phyloP scores from a whole-genome alignment of 2,113 vertebrate species.

The Halcyon senegalensis region DNA sequence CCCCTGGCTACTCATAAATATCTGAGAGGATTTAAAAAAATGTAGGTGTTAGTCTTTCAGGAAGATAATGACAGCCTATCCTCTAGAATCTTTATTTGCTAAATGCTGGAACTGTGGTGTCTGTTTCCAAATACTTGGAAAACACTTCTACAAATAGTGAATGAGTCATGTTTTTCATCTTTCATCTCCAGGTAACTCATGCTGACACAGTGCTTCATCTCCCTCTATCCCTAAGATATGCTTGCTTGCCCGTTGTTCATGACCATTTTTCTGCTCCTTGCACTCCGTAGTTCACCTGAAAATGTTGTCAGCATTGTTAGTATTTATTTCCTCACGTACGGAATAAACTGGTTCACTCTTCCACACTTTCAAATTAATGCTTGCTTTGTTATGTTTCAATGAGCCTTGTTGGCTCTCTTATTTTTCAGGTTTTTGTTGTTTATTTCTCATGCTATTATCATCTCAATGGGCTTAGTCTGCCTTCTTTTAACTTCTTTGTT shows the following conservation, averaged over 20 bases:
- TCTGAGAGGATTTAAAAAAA: constrained; percentile 31
- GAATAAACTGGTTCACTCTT: neutral
- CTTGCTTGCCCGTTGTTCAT: neutral
- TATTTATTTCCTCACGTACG: neutral
- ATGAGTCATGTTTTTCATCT: constrained; percentile 39
- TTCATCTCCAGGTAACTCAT: constrained; percentile 31
- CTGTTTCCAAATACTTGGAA: constrained; percentile 59
- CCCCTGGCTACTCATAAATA: constrained; percentile 59
- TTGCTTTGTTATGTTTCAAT: neutral
- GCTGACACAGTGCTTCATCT: neutral
- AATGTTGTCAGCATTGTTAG: neutral
- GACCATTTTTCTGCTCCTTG: neutral
- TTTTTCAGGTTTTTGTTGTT: neutral
- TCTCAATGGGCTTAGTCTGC: neutral
- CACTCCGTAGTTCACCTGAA: neutral
- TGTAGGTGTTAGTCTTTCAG: constrained; percentile 47
- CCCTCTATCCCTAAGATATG: neutral
- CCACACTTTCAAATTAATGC: neutral
- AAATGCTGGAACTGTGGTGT: neutral
- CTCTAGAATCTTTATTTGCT: constrained; percentile 49
- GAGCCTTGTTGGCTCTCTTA: neutral
- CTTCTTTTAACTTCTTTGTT: neutral
- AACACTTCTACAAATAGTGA: constrained; percentile 47
- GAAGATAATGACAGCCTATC: constrained; percentile 30
- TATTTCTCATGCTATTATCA: neutral